These are phyloP conservation scores for Gymnocypris eckloni DNA, from an alignment of 2,797 vertebrate genomes.

Conservation along the genomic window DNA sequence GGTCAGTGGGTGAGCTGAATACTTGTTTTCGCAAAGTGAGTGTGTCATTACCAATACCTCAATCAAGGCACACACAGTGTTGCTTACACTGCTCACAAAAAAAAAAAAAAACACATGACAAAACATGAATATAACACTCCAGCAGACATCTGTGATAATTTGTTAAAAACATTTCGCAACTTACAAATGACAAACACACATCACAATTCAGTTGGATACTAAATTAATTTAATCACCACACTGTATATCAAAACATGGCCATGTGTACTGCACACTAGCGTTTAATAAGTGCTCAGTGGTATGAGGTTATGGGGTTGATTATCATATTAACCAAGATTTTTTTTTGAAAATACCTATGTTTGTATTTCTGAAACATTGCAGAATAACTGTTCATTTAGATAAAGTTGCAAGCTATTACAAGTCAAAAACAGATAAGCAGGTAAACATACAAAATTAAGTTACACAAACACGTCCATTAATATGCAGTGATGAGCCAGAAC, in stretches of 20 bases:
- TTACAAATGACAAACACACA: constrained; percentile 68
- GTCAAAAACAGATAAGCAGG: constrained; percentile 89
- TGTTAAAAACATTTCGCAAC: not conserved
- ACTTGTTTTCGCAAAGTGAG: constrained; percentile 57
- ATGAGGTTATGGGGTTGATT: constrained; percentile 62
- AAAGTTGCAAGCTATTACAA: constrained; percentile 96
- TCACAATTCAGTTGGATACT: constrained; percentile 14
- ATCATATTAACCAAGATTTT: not conserved
- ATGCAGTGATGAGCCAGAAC: constrained; percentile 95
- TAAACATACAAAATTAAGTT: constrained; percentile 97
- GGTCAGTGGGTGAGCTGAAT: constrained; percentile 20
- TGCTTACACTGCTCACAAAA: constrained; percentile 78
- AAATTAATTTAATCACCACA: constrained; percentile 20
- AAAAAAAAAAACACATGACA: constrained; percentile 8
- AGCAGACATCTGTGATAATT: constrained; percentile 43
- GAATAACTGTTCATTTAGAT: constrained; percentile 69
- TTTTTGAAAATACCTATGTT: too few species aligned
- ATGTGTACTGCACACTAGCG: constrained; percentile 73
- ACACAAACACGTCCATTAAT: constrained; percentile 94
- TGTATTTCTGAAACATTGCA: constrained; percentile 16
- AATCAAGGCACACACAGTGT: constrained; percentile 82
- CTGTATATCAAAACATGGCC: constrained; percentile 27
- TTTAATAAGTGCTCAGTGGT: constrained; percentile 75
- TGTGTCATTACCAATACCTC: constrained; percentile 44
- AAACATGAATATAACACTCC: constrained; percentile 64